These are phyloP conservation scores for Myotis yumanensis DNA, from an alignment of 2,113 vertebrate species.

Conservation along the genomic window DNA sequence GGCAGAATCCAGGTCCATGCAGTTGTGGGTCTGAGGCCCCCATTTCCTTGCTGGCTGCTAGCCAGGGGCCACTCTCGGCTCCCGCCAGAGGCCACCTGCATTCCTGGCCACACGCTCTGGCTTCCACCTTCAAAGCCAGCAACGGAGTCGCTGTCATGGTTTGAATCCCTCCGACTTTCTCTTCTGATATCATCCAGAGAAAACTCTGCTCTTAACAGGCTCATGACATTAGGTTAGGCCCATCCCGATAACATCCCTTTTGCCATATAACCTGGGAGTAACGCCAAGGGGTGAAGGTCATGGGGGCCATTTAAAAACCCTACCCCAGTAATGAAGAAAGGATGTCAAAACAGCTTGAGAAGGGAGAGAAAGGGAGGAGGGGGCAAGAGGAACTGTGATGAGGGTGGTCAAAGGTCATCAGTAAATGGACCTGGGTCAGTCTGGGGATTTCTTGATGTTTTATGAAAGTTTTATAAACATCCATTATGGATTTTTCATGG, in stretches of 20 bases:
- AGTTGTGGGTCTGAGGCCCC: neutral
- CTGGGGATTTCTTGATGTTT: neutral
- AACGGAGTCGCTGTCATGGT: neutral
- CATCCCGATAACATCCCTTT: neutral
- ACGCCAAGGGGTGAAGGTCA: neutral
- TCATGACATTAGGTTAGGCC: neutral
- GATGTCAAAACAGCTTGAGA: neutral
- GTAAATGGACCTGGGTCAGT: neutral
- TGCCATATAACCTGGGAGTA: neutral
- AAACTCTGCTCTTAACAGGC: neutral
- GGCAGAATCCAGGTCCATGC: neutral
- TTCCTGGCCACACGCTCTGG: neutral
- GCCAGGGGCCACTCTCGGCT: neutral
- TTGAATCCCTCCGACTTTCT: neutral
- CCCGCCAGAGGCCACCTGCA: neutral
- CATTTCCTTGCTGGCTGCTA: neutral
- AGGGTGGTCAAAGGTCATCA: neutral
- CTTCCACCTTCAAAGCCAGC: conserved; percentile 21
- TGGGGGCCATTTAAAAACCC: neutral
- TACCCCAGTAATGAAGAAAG: neutral
- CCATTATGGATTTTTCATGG: neutral
- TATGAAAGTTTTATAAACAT: neutral
- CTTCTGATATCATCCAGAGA: neutral
- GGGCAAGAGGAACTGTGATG: neutral
- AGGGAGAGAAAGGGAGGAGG: neutral